Base-by-base conservation (phyloP, 2,888 invertebrate species). In the Protophormia terraenovae region DNA sequence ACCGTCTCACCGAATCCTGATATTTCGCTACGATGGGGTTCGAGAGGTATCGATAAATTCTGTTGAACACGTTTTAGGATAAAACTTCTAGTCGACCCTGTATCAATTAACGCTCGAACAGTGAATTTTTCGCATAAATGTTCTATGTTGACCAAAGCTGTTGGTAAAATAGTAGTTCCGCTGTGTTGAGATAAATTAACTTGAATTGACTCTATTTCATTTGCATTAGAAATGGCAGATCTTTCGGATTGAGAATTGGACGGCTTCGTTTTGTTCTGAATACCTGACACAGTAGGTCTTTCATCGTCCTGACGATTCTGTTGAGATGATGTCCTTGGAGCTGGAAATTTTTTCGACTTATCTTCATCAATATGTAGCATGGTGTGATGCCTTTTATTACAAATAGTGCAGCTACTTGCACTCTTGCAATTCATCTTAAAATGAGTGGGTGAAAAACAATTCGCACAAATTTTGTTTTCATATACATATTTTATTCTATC, bases 401-500 rank as follows among this genome's bases (percentile, higher is more conserved):
- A 66, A 29, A 12, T 16, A 2, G 0, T 14, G 29, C 41, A 76
- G 19, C 5, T 35, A 4, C 12, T 50, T 1, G 24, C 24, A 35
- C 75, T 75, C 0, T 22, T 8, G 12, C 75, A 75, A n/a, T 75
- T 64, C n/a, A 62, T 1, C 12, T 50, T 62, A 35, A 64, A 75
- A 64, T 75, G 62, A 32, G n/a, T 22, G 10, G 12, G 7, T 19
- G 64, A 62, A 6, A 75, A 38, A 50, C 62, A 75, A 22, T 75
- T 64, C 22, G 35, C 14, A 19, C 67, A 67, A 16, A 6, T 16
- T 64, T 75, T 75, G 19, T 76, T 76, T 1, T 38, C n/a, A 14
- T 64, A 64, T 2, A 66, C 66, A 27, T 41, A 76, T 12, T 76
- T 76, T n/a, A 66, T 55, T 16, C 76, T 14, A 12, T 76, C 76